Base-by-base conservation (phyloP, 2,113 vertebrate genomes). In the Bettongia penicillata region DNA sequence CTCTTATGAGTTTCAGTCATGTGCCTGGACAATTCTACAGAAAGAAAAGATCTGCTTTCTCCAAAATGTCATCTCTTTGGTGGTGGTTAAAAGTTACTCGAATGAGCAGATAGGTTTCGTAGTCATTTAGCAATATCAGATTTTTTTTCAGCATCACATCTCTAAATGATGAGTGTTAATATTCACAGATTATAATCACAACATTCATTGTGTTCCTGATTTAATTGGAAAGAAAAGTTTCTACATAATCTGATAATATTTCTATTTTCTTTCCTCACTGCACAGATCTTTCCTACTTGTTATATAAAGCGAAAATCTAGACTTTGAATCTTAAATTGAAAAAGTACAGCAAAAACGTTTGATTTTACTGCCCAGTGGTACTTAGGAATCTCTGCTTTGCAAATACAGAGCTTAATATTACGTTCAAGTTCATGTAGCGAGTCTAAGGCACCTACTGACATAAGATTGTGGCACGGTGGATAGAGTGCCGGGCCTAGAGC, bases 191-290 rank as follows among this genome's bases (percentile, higher is more conserved):
- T 22, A 68, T 84, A 84, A 84, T 84, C 68, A 84, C n/a, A 84
- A 0, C 12, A 43, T 90, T 93, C 51, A 89, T 96, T 68, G 90
- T 55, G 57, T 22, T 61, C 90, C 90, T 51, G 53, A 47, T 96
- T 91, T 91, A 84, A 94, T 93, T 91, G 43, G 48, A 89, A 52
- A 43, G 91, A 92, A 90, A 23, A 52, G 37, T 96, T 68, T 51
- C 90, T 8, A 24, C 53, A 47, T 49, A 61, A 90, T 93, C 93
- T n/a, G 68, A 31, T 96, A 92, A 43, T 43, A 52, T 95, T 94
- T 94, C 57, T 94, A 28, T 55, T 95, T 90, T 55, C 26, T 84
- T 91, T 43, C 9, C 47, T 55, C 7, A 51, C 2, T 68, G n/a
- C n/a, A 16, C 91, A 91, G 51, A 93, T 89, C 19, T 91, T 90